Percentiles rank a stretch among this genome's conserved stretches.
Evolutionary conservation across 2,888 invertebrate species (phyloP).

Genomic region (Hirudinaria manillensis): DNA sequence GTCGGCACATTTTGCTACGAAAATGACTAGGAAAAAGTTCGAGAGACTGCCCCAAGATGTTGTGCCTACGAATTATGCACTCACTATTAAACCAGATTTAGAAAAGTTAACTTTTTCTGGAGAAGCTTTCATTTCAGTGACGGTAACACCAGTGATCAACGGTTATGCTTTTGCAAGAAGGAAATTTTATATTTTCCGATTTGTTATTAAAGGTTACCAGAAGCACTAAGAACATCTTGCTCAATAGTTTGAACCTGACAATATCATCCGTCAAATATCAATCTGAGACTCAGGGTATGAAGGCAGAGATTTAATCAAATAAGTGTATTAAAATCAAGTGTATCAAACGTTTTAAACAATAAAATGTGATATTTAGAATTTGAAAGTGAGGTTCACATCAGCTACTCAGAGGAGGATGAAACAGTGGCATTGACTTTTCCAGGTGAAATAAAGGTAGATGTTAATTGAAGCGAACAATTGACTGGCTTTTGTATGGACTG

Average conservation of each 20-base stretch:
- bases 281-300: neutral
- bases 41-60: constrained; percentile 73
- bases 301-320: neutral
- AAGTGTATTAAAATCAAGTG: neutral
- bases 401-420: constrained; percentile 45
- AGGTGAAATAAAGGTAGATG: constrained; percentile 44
- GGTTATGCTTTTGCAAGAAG: neutral
- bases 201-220: neutral
- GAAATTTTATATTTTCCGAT: neutral
- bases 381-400: constrained; percentile 36
- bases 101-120: constrained; percentile 78
- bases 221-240: neutral
- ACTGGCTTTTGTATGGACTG: neutral
- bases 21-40: constrained; percentile 58
- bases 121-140: constrained; percentile 71
- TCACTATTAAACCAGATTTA: constrained; percentile 77
- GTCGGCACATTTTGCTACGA: no score
- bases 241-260: neutral
- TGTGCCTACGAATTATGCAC: constrained; percentile 76
- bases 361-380: neutral
- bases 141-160: constrained; percentile 60
- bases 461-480: neutral
- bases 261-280: neutral
- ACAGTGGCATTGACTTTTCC: constrained; percentile 47
- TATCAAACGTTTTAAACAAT: neutral